A percentile compares a stretch with the other conserved stretches of the same genome.
Evolutionary conservation across 2,888 invertebrate species (phyloP).

Genomic region (Frankliniella fusca): DNA sequence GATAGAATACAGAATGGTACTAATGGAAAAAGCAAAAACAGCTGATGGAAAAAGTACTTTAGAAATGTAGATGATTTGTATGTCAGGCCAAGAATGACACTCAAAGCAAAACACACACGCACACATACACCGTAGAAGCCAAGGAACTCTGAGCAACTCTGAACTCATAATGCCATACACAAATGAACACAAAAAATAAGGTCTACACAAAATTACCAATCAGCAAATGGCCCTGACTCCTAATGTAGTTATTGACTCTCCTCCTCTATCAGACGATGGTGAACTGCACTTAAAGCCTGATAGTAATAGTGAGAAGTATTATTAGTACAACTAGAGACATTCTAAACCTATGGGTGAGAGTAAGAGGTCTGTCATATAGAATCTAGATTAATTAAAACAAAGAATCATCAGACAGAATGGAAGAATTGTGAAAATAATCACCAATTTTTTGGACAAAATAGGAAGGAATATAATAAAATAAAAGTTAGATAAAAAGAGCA

Average conservation of each 20-base stretch:
- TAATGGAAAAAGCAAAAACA: background rate
- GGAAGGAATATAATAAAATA: conserved; percentile 7
- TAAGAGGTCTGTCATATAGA: background rate
- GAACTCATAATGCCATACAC: too few relatives aligned
- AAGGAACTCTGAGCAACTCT: too few relatives aligned
- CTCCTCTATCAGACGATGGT: conserved; percentile 74
- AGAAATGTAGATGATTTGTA: background rate
- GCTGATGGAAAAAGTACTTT: background rate
- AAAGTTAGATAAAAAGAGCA: conserved; percentile 25
- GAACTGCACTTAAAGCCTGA: conserved; percentile 78
- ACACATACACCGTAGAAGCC: too few relatives aligned
- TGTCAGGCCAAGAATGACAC: background rate
- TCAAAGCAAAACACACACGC: too few relatives aligned
- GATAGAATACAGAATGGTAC: too few relatives aligned
- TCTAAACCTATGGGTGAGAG: conserved; percentile 15
- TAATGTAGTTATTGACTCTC: conserved; percentile 43
- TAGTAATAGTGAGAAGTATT: conserved; percentile 40
- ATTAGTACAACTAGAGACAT: conserved; percentile 30
- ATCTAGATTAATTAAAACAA: conserved; percentile 29
- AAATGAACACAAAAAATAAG: too few relatives aligned
- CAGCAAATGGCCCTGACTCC: background rate
- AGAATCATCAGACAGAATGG: conserved; percentile 30
- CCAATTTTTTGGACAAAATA: background rate
- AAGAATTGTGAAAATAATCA: conserved; percentile 24
- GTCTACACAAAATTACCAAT: too few relatives aligned